Evolutionary conservation across 2,888 invertebrate species (phyloP).

Genomic region (Oxyscelio sp.): DNA sequence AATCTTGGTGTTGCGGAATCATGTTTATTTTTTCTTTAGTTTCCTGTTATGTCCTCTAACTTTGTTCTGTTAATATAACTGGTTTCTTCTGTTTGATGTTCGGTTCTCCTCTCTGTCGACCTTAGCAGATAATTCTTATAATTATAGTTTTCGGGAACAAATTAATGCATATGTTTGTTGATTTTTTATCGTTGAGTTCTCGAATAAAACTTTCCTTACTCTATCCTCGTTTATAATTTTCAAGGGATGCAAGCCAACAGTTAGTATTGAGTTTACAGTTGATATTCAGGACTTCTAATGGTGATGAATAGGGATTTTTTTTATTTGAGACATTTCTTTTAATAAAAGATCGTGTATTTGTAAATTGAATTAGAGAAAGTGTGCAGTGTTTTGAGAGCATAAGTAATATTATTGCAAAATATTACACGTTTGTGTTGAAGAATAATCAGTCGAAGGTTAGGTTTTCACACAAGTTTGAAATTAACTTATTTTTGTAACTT

Average conservation of each 20-base stretch:
- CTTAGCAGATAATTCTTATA: conserved; percentile 34
- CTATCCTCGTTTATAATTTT: conserved; percentile 48
- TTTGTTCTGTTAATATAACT: conserved; percentile 54
- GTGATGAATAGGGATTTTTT: neutral
- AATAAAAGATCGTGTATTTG: neutral
- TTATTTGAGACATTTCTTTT: neutral
- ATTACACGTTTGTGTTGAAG: no score
- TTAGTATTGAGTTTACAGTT: neutral
- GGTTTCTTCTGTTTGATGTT: conserved; percentile 64
- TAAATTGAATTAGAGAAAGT: neutral
- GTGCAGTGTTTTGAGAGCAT: neutral
- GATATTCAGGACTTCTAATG: neutral
- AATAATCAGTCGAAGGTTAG: no score
- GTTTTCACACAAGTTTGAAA: no score
- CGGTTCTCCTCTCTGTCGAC: conserved; percentile 52
- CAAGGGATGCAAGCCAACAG: conserved; percentile 11
- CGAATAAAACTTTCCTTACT: conserved; percentile 36
- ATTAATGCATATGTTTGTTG: conserved; percentile 26
- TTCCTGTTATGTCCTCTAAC: conserved; percentile 62
- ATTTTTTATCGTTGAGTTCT: neutral
- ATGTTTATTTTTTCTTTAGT: conserved; percentile 45
- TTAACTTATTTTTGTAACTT: no score
- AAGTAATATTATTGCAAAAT: no score
- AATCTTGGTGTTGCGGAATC: conserved; percentile 35
- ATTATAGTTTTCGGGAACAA: conserved; percentile 28